Conservation (phyloP, 2,888 invertebrate species). For the Dione juno region DNA sequence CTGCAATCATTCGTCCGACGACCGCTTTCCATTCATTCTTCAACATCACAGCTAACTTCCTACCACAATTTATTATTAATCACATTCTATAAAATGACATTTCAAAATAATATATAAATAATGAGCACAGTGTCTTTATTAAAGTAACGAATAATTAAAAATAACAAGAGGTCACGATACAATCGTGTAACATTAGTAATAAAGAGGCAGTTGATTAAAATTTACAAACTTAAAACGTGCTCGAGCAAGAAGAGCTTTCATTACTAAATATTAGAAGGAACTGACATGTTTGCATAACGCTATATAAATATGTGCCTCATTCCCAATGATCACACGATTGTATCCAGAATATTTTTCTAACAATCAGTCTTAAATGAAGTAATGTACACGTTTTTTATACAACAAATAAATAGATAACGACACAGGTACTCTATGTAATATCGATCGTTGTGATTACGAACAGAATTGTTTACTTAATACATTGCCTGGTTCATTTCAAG, state of each 20-base stretch:
- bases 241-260: background rate
- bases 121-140: constrained; percentile 47
- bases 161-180: constrained; percentile 46
- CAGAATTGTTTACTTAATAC: background rate
- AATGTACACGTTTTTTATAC: constrained; percentile 24
- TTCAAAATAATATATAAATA: constrained; percentile 28
- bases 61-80: constrained; percentile 18
- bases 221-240: background rate
- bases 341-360: constrained; percentile 50
- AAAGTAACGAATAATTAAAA: constrained; percentile 54
- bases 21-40: constrained; percentile 2
- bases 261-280: constrained; percentile 6
- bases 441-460: constrained; percentile 7
- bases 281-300: constrained; percentile 7
- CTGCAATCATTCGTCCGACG: background rate
- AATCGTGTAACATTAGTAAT: constrained; percentile 34
- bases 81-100: constrained; percentile 26
- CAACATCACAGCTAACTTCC: constrained; percentile 17
- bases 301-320: background rate
- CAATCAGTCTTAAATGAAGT: constrained; percentile 71
- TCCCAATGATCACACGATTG: constrained; percentile 30
- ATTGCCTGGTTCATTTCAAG: background rate
- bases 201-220: background rate
- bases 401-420: constrained; percentile 17
- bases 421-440: constrained; percentile 9